phyloP scores from a whole-genome alignment of 2,113 vertebrate species.

The Gobius niger region DNA sequence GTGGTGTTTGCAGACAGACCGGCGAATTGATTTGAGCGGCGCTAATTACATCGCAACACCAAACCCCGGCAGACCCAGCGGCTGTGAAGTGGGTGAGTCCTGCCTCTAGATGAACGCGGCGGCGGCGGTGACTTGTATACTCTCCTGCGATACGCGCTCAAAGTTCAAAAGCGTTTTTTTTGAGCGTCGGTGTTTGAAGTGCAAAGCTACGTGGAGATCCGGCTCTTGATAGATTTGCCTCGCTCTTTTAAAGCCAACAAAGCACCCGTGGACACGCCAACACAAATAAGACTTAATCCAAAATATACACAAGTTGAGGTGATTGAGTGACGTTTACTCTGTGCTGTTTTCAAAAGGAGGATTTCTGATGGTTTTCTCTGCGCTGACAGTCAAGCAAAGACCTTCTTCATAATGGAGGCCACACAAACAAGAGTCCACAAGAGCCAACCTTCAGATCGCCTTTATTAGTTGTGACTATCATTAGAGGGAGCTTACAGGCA shows the following conservation, averaged over 20 bases:
- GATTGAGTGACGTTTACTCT: neutral
- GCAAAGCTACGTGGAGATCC: neutral
- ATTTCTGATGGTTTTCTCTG: too few species aligned
- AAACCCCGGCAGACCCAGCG: conserved; percentile 13
- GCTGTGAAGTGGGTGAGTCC: conserved; percentile 26
- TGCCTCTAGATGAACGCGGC: too few species aligned
- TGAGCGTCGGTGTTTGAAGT: too few species aligned
- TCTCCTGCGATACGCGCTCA: conserved; percentile 26
- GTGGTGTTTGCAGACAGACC: conserved; percentile 47
- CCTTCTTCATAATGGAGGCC: too few species aligned
- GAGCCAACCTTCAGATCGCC: too few species aligned
- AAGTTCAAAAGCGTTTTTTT: too few species aligned
- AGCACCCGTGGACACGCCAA: neutral
- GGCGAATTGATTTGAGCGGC: conserved; percentile 53
- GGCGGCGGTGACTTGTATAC: conserved; percentile 21
- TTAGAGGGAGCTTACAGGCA: too few species aligned
- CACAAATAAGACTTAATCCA: neutral
- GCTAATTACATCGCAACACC: conserved; percentile 57
- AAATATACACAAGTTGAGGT: neutral
- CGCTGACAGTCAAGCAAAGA: too few species aligned
- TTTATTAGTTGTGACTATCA: too few species aligned
- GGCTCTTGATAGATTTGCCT: neutral
- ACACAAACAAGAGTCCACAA: too few species aligned
- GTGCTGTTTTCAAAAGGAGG: too few species aligned
- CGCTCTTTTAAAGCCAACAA: neutral